Conservation (phyloP, 2,797 vertebrate species). For the Rhynchotus rufescens region DNA sequence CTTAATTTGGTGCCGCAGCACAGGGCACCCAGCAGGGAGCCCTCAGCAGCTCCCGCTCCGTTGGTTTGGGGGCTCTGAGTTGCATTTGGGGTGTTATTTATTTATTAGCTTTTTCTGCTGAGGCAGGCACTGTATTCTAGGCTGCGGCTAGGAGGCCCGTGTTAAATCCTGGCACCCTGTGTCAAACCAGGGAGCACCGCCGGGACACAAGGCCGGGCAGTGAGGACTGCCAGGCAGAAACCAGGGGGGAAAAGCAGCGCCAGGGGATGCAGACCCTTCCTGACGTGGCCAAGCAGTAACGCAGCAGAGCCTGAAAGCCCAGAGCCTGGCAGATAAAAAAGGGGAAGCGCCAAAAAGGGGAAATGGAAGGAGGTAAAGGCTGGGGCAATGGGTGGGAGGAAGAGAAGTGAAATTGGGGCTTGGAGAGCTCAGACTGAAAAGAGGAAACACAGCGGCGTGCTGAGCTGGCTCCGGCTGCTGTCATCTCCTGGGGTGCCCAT, state of each 20-base stretch:
- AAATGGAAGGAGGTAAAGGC: conserved; percentile 33
- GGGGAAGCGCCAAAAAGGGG: conserved; percentile 65
- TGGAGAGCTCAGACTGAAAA: not conserved
- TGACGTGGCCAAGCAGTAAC: not conserved
- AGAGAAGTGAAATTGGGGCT: conserved; percentile 64
- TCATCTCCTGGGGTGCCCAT: not conserved
- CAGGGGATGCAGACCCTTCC: not conserved
- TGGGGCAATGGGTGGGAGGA: rapidly evolving
- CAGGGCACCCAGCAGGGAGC: not conserved
- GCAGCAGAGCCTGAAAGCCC: not conserved
- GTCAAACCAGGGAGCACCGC: not conserved
- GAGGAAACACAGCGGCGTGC: not conserved
- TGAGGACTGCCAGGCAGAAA: no score
- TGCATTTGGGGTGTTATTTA: not conserved
- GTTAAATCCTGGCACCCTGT: not conserved
- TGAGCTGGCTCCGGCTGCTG: rapidly evolving
- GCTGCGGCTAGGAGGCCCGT: not conserved
- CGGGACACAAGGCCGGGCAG: no score
- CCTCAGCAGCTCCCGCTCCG: not conserved
- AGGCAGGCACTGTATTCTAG: not conserved
- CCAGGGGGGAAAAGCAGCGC: not conserved
- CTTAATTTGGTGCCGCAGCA: not conserved
- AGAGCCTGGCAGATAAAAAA: not conserved
- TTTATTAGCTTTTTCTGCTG: not conserved
- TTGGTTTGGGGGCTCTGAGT: not conserved